Conservation (phyloP, 2,797 vertebrate species). For the Tenualosa ilisha region DNA sequence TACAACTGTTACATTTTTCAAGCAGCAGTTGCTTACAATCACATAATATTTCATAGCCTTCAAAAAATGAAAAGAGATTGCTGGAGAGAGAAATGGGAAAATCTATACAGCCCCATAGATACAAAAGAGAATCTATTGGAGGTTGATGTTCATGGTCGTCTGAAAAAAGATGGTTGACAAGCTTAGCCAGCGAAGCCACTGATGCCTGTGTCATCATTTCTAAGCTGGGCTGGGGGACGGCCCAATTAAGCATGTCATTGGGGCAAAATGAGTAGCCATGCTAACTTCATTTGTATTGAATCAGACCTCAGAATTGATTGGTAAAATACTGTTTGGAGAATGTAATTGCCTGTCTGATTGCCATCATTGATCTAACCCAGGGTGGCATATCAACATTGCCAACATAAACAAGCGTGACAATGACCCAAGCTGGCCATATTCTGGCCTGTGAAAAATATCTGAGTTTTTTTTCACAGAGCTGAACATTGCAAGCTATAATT, state of each 20-base stretch:
- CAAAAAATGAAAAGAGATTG: not conserved
- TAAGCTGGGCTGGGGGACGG: conserved; percentile 40
- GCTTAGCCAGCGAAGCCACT: not conserved
- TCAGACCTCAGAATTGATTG: conserved; percentile 64
- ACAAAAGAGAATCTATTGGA: not conserved
- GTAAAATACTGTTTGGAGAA: conserved; percentile 56
- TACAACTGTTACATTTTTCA: not conserved
- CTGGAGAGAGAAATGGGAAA: not conserved
- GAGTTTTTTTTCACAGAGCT: not conserved
- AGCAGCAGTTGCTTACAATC: not conserved
- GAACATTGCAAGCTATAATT: not conserved
- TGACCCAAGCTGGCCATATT: conserved; percentile 18
- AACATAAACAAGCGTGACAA: conserved; percentile 29
- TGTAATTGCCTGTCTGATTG: conserved; percentile 67
- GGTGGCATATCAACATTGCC: conserved; percentile 50
- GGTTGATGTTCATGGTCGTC: not conserved
- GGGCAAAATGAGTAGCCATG: conserved; percentile 64
- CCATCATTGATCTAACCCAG: conserved; percentile 65
- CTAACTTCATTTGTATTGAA: conserved; percentile 62
- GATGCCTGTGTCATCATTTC: not conserved
- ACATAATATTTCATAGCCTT: not conserved
- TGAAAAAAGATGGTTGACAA: not conserved
- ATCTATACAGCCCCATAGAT: not conserved
- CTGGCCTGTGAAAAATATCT: conserved; percentile 12
- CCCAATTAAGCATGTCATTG: conserved; percentile 63